Evolutionary conservation across 2,113 vertebrate genomes (phyloP).

Genomic region (Bubalus kerabau): DNA sequence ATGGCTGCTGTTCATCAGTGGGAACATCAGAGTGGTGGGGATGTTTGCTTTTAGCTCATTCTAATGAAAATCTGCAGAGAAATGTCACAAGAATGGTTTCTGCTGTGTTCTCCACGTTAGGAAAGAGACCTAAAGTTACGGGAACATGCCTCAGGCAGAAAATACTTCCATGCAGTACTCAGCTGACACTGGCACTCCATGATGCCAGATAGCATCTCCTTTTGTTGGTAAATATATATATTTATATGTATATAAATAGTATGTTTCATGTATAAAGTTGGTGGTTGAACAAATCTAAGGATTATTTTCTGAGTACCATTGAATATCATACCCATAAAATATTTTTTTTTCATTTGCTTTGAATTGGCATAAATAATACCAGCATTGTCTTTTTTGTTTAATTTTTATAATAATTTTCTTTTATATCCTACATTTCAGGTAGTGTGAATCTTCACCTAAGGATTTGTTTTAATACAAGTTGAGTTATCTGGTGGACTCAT

Average conservation of each 20-base stretch:
- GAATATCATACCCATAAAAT: not conserved
- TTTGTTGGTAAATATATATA: not conserved
- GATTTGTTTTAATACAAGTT: not conserved
- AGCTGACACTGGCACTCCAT: not conserved
- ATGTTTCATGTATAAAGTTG: not conserved
- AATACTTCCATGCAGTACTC: not conserved
- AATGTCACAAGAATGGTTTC: not conserved
- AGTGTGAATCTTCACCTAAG: not conserved
- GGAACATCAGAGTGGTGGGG: not conserved
- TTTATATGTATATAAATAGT: not conserved
- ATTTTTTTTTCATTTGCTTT: not conserved
- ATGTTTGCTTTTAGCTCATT: not conserved
- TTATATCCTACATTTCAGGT: not conserved
- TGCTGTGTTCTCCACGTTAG: not conserved
- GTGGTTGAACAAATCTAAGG: not conserved
- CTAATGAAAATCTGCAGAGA: not conserved
- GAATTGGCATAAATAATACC: conserved; percentile 3
- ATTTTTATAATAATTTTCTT: conserved; percentile 20
- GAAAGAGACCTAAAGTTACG: not conserved
- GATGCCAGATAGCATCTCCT: not conserved
- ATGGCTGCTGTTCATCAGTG: not conserved
- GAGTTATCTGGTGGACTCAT: not conserved
- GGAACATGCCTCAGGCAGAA: not conserved
- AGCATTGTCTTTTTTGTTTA: not conserved
- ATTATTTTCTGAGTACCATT: not conserved